These are phyloP conservation scores for Etia nguti DNA, from an alignment of 2,113 vertebrate genomes.

Conservation along the genomic window DNA sequence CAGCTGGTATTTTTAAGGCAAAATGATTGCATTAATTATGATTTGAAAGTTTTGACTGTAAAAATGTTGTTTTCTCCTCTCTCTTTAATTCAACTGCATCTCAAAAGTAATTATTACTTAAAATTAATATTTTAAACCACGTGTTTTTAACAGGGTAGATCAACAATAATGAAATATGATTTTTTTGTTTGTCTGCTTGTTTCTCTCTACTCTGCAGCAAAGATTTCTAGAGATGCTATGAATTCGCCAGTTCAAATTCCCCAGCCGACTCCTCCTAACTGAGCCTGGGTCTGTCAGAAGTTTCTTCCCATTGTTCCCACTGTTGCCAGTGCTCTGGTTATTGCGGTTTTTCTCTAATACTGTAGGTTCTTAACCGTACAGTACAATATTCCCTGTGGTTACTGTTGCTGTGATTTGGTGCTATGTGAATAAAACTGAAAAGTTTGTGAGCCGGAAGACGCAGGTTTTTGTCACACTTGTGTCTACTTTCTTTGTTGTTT, in stretches of 20 bases:
- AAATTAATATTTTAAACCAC: neutral
- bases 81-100: neutral
- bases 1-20: neutral
- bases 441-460: accelerated
- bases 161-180: neutral
- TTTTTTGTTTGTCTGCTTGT: neutral
- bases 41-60: neutral
- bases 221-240: neutral
- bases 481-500: neutral
- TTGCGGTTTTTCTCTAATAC: too few species aligned
- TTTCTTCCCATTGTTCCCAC: neutral
- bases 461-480: neutral
- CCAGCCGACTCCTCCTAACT: neutral
- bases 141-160: neutral
- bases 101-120: neutral
- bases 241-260: neutral
- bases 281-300: neutral
- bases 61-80: neutral
- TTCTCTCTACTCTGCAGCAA: too few species aligned
- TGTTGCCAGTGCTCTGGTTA: neutral
- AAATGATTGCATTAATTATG: neutral
- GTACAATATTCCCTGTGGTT: neutral
- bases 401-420: neutral
- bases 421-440: neutral
- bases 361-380: neutral